Evolutionary conservation across 2,888 invertebrate species (phyloP), one percentile per base, ranked within the genome.

Genomic region (Drymonia ruficornis): DNA sequence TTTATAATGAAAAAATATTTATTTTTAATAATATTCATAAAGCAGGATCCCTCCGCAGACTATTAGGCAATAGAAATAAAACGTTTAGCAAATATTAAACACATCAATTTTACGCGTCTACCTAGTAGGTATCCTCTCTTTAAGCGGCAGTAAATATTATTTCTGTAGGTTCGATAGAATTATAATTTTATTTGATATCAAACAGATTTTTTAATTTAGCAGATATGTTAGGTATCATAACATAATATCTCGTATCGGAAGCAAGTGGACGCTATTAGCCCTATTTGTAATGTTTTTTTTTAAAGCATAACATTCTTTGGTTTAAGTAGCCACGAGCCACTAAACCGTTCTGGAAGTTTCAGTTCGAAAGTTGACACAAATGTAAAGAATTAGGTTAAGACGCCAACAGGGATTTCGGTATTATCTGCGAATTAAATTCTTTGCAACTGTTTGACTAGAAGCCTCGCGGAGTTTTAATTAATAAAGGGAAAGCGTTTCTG

Each of bases 401-500:
- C 50, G 57, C 56, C 57, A 52, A 50, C 56, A 16, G 58, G 67
- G 65, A 69, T 70, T 69, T 67, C 47, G 61, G 55, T 49, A 60
- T 72, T 70, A 71, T 69, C 62, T 65, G 50, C 51, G 66, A 74
- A 70, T 72, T 62, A 71, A 70, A 73, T 63, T 70, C 58, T 64
- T 67, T 62, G 50, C 49, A 49, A 44, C 58, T 61, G 61, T 70
- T 72, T 64, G 59, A 63, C 59, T 65, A 63, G 60, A 55, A 65
- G 63, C 50, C 52, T 61, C 51, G 52, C 47, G 55, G 42, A 52
- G 46, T 51, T 56, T 55, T 63, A 63, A 60, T 62, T 62, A 53
- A 47, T 52, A 49, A 45, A 46, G 29, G 7, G 45, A 19, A 51
- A 46, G 16, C 28, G 23, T 52, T 53, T 52, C 2, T 55, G 47